A percentile compares a stretch with the other conserved stretches of the same genome.
These are phyloP conservation scores for Sakesphorus luctuosus DNA, from an alignment of 2,113 vertebrate genomes.

Conservation along the genomic window DNA sequence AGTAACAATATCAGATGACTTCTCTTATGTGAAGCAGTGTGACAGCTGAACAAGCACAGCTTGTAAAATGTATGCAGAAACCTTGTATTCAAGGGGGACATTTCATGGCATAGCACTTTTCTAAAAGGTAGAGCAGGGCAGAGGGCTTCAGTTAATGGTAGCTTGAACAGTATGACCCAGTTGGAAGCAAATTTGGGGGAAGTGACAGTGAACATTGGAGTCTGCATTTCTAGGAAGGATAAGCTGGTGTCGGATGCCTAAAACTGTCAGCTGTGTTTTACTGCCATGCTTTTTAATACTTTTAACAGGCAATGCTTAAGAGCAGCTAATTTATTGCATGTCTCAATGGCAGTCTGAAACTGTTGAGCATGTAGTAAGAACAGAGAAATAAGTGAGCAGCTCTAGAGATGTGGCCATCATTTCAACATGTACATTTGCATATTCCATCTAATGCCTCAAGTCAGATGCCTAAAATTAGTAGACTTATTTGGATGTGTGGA, in stretches of 20 bases:
- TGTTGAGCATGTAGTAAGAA: background rate
- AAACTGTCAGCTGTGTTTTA: slow-evolving; percentile 61
- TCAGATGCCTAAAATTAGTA: slow-evolving; percentile 69
- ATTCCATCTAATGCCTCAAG: slow-evolving; percentile 58
- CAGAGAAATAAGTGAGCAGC: slow-evolving; percentile 30
- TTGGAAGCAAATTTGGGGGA: slow-evolving; percentile 62
- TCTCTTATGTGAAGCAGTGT: slow-evolving; percentile 55
- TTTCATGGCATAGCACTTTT: background rate
- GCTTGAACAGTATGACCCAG: slow-evolving; percentile 60
- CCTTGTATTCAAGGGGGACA: slow-evolving; percentile 29
- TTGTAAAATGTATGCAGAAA: slow-evolving; percentile 32
- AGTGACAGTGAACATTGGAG: slow-evolving; percentile 7
- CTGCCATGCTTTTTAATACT: slow-evolving; percentile 40
- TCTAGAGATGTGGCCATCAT: slow-evolving; percentile 26
- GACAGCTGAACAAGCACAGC: slow-evolving; percentile 40
- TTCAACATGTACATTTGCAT: slow-evolving; percentile 59
- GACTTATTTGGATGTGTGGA: slow-evolving; percentile 70
- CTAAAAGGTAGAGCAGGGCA: background rate
- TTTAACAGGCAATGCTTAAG: slow-evolving; percentile 59
- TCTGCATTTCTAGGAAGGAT: slow-evolving; percentile 37
- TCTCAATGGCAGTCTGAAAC: background rate
- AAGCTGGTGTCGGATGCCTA: background rate
- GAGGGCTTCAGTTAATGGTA: background rate
- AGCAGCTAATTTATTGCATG: slow-evolving; percentile 59
- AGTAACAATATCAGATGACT: slow-evolving; percentile 50